phyloP scores from a whole-genome alignment of 2,113 vertebrate genomes.

The Hippocampus zosterae region DNA sequence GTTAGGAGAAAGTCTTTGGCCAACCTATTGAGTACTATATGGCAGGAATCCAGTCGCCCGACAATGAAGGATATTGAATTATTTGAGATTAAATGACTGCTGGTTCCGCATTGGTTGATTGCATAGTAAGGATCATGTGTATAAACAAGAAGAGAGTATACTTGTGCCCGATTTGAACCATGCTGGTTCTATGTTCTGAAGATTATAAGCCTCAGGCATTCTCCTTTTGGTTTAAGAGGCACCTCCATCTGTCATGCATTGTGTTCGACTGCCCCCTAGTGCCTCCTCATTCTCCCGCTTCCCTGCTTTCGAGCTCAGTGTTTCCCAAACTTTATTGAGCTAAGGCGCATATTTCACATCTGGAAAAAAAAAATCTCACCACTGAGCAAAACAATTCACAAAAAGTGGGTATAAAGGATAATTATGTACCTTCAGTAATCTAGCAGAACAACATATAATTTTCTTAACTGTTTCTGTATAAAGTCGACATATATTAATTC shows the following conservation, averaged over 20 bases:
- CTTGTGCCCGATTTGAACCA: slow-evolving; percentile 11
- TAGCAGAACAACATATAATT: too few species aligned
- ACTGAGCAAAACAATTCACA: too few species aligned
- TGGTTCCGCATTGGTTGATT: slow-evolving; percentile 31
- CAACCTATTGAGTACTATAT: slow-evolving; percentile 4
- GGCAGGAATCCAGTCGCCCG: slow-evolving; percentile 17
- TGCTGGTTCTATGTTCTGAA: slow-evolving; percentile 22
- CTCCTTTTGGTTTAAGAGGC: not conserved
- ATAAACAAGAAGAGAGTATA: slow-evolving; percentile 24
- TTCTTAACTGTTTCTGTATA: too few species aligned
- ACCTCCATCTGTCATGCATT: slow-evolving; percentile 12
- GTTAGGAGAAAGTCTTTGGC: slow-evolving; percentile 24
- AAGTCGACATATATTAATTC: too few species aligned
- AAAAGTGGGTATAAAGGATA: too few species aligned
- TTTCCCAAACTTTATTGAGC: too few species aligned
- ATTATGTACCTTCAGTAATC: too few species aligned
- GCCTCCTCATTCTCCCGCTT: slow-evolving; percentile 2
- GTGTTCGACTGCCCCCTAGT: slow-evolving; percentile 67
- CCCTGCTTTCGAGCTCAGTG: not conserved
- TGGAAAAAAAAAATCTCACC: too few species aligned
- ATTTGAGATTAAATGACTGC: slow-evolving; percentile 37
- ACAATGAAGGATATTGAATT: slow-evolving; percentile 51
- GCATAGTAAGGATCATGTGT: slow-evolving; percentile 35
- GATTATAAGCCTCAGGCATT: slow-evolving; percentile 14
- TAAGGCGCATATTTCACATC: too few species aligned